Base-by-base conservation (phyloP, 2,888 invertebrate genomes). In the Meganola albula region DNA sequence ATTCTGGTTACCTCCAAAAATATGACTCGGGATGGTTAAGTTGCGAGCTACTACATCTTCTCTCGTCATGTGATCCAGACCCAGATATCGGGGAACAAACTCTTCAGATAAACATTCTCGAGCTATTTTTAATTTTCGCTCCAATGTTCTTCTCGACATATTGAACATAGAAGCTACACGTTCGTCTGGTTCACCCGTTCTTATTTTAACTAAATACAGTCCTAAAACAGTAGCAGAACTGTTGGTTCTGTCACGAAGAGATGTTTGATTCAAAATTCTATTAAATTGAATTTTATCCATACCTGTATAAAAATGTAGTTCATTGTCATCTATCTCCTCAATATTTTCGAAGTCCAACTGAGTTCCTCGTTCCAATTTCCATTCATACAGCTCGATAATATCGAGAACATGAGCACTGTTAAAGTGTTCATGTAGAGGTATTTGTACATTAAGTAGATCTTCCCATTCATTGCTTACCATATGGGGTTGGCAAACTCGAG, bases 191-290 rank as follows among this genome's bases (percentile, higher is more conserved):
- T 40, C 40, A 6, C 43, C 40, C 14, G 31, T 28, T 32, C 40
- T 21, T 13, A 44, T 25, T 37, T 40, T 44, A 14, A 27, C 27
- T 9, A 43, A 27, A 30, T 35, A 38, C 6, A 35, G 25, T 27
- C 24, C 36, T 12, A 36, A 23, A 9, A 27, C 38, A 13, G 11
- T 11, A 25, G 20, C 18, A 12, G 34, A 18, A 24, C 18, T 23
- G 21, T 24, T 24, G 10, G 28, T 31, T 12, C 16, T 21, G 10
- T 12, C 24, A 34, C 21, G 11, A 29, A 38, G 23, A 12, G 30
- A 34, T 31, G 29, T 22, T 30, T 30, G 34, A 6, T 13, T 10
- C 12, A 38, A 23, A 14, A 38, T 14, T 16, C 8, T 12, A 24
- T 33, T 16, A 21, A 29, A 38, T 29, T 34, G 33, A 12, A 13